Evolutionary conservation across 2,888 invertebrate species (phyloP).

Genomic region (Ptilodon capucinus): DNA sequence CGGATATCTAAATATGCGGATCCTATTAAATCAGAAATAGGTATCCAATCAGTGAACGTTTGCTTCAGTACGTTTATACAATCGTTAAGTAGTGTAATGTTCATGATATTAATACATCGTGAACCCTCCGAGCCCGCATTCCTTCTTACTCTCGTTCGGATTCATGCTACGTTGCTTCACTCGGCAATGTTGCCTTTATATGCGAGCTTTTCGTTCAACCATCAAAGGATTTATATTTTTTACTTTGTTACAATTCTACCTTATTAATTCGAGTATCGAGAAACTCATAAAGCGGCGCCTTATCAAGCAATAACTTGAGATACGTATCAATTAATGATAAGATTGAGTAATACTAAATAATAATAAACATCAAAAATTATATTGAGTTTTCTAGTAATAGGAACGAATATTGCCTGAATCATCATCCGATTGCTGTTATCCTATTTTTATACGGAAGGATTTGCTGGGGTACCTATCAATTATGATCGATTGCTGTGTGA

Average conservation of each 20-base stretch:
- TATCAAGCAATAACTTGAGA: not conserved
- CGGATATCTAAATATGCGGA: constrained; percentile 51
- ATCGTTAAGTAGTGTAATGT: constrained; percentile 45
- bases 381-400: not conserved
- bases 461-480: not conserved
- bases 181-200: constrained; percentile 2
- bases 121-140: constrained; percentile 25
- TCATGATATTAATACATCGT: constrained; percentile 35
- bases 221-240: constrained; percentile 10
- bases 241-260: not conserved
- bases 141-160: constrained; percentile 32
- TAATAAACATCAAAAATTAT: not conserved
- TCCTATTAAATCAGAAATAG: constrained; percentile 69
- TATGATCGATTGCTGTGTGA: not conserved
- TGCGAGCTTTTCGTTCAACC: constrained; percentile 2
- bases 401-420: not conserved
- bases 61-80: constrained; percentile 56
- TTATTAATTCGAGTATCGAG: not conserved
- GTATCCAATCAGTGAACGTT: constrained; percentile 64
- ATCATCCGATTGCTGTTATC: not conserved
- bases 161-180: constrained; percentile 11
- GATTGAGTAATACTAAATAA: not conserved
- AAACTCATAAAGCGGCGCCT: not conserved
- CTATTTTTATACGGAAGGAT: not conserved
- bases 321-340: not conserved